phyloP scores from a whole-genome alignment of 2,113 vertebrate genomes.

The Notothenia rossii region DNA sequence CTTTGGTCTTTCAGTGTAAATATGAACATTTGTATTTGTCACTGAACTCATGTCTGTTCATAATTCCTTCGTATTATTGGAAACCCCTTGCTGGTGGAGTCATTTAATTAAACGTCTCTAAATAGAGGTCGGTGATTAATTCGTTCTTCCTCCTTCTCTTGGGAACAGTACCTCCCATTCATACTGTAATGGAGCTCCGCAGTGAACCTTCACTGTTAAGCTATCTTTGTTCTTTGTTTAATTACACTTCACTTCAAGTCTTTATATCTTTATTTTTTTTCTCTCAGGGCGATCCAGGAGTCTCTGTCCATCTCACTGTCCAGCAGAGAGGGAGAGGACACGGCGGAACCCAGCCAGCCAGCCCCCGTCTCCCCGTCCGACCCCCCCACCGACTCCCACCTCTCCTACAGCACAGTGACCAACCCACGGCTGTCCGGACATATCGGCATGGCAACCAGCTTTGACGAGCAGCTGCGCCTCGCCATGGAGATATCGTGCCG shows the following conservation, averaged over 20 bases:
- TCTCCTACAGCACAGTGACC: constrained; percentile 72
- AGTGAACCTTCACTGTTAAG: constrained; percentile 12
- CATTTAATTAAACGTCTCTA: constrained; percentile 63
- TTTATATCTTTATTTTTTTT: background rate
- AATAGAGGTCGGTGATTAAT: constrained; percentile 63
- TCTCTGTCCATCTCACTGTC: constrained; percentile 87
- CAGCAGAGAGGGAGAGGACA: constrained; percentile 72
- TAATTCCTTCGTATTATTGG: constrained; percentile 4
- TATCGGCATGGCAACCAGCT: constrained; percentile 80
- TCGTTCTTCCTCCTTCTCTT: constrained; percentile 46
- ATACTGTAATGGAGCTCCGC: constrained; percentile 37
- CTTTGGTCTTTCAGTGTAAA: too few species aligned
- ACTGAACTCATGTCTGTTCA: background rate
- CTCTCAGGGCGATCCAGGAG: constrained; percentile 91
- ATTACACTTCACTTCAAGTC: background rate
- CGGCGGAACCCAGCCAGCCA: constrained; percentile 61
- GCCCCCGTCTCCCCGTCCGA: constrained; percentile 71
- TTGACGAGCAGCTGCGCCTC: constrained; percentile 92
- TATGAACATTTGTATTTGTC: too few species aligned
- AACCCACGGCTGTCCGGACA: constrained; percentile 69
- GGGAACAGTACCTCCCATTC: constrained; percentile 50
- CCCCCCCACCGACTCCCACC: constrained; percentile 58
- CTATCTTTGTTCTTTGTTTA: constrained; percentile 10
- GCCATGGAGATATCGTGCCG: constrained; percentile 92
- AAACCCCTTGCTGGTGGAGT: constrained; percentile 26